Evolutionary conservation across 2,113 vertebrate species (phyloP), one percentile per base, ranked within the genome.

Genomic region (Phyllostomus hastatus): DNA sequence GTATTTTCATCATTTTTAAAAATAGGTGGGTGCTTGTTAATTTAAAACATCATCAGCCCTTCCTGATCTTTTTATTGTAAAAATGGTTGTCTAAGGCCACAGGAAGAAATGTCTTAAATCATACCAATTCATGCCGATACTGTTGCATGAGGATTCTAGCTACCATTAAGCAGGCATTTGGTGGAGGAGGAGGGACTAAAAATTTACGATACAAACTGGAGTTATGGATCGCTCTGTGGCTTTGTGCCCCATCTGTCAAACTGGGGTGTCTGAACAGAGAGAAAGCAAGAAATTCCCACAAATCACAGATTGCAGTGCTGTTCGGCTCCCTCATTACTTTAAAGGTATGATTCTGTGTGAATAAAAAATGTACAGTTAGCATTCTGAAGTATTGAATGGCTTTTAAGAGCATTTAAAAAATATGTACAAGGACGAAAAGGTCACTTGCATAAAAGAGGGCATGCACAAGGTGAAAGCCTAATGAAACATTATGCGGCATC

Each of bases 401-500:
- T 98, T 99, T 99, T 98, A 98, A 99, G 98, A 98, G 90, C 98
- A 98, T 98, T 98, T 97, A 97, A 98, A 98, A 98, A 99, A 98
- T 97, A 98, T 83, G 97, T 97, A 97, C 95, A 97, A 97, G 98
- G 98, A 98, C 97, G 98, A 97, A 98, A 98, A 98, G 98, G 98
- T 99, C 98, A 98, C 98, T 98, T 84, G 97, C 97, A 98, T 98
- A 98, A 98, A 98, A 98, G 97, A 98, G 98, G 96, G 97, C 97
- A 96, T 57, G 98, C 98, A 99, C 98, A 98, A 98, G 99, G 99
- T 99, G 99, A 99, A 98, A 98, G 98, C 96, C 98, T 98, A 98
- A 98, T 99, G 98, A 98, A 98, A 98, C 98, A 98, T 98, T 97
- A 98, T 97, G 98, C 98, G 98, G 98, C 98, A 98, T 98, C 97